Evolutionary conservation across 2,888 invertebrate genomes (phyloP).

Genomic region (Cylloceria caligata): DNA sequence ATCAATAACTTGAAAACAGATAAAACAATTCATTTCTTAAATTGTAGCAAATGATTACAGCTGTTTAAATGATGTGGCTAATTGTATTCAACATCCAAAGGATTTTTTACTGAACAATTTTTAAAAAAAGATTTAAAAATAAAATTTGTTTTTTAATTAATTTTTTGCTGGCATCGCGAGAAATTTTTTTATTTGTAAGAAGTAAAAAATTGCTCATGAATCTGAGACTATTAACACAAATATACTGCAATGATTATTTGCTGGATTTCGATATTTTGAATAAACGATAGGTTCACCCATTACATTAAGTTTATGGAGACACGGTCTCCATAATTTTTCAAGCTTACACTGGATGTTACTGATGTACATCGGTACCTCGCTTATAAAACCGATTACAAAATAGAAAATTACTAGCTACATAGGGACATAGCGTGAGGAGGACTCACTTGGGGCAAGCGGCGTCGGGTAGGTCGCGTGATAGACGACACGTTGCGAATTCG

Average conservation of each 20-base stretch:
- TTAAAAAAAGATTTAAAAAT: too few relatives aligned
- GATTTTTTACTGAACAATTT: background rate
- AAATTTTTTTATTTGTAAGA: background rate
- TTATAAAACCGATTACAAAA: slow-evolving; percentile 54
- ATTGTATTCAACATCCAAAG: too few relatives aligned
- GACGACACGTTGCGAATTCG: slow-evolving; percentile 83
- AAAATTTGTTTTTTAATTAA: background rate
- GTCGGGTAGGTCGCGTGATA: slow-evolving; percentile 84
- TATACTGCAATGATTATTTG: background rate
- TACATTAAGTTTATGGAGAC: background rate
- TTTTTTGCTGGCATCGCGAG: background rate
- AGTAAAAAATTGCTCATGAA: background rate
- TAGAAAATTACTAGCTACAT: slow-evolving; percentile 59
- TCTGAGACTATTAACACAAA: background rate
- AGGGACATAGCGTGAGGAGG: slow-evolving; percentile 73
- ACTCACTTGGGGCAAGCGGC: slow-evolving; percentile 84
- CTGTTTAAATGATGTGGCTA: too few relatives aligned
- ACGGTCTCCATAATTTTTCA: background rate
- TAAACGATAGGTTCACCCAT: background rate
- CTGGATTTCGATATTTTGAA: background rate
- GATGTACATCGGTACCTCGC: slow-evolving; percentile 4
- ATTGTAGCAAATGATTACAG: too few relatives aligned
- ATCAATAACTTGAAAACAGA: too few relatives aligned
- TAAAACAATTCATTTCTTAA: too few relatives aligned
- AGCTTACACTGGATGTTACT: background rate